Conservation (phyloP, 2,113 vertebrate species). For the Anhinga rufa region DNA sequence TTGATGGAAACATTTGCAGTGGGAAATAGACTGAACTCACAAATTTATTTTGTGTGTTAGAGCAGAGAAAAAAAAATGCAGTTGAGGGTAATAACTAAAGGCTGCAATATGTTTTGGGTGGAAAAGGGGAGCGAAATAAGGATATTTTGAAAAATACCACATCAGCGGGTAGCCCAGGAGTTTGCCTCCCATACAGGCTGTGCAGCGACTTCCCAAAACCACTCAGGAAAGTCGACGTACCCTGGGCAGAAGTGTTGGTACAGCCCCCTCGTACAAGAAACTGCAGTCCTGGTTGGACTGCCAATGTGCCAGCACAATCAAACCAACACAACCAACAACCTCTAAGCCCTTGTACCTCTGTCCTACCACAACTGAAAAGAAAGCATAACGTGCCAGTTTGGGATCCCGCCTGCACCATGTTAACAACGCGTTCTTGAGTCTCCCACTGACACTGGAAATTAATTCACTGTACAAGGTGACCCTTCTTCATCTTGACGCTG, state of each 20-base stretch:
- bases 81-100: not conserved
- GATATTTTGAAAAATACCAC: accelerated
- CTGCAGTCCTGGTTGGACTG: not conserved
- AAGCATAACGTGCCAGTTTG: not conserved
- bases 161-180: not conserved
- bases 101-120: not conserved
- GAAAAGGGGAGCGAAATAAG: not conserved
- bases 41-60: not conserved
- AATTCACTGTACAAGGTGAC: not conserved
- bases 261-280: not conserved
- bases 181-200: not conserved
- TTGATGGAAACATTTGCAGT: conserved; percentile 1
- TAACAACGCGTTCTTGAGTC: accelerated
- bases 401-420: not conserved
- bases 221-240: accelerated
- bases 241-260: not conserved
- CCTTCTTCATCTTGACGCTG: not conserved
- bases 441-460: not conserved
- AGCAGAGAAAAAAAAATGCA: not conserved
- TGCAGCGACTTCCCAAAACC: not conserved
- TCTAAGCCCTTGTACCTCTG: not conserved
- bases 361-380: not conserved
- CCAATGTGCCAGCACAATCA: accelerated
- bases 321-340: accelerated
- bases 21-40: not conserved